Conservation (phyloP, 2,888 invertebrate species). For the Molorchus minor region DNA sequence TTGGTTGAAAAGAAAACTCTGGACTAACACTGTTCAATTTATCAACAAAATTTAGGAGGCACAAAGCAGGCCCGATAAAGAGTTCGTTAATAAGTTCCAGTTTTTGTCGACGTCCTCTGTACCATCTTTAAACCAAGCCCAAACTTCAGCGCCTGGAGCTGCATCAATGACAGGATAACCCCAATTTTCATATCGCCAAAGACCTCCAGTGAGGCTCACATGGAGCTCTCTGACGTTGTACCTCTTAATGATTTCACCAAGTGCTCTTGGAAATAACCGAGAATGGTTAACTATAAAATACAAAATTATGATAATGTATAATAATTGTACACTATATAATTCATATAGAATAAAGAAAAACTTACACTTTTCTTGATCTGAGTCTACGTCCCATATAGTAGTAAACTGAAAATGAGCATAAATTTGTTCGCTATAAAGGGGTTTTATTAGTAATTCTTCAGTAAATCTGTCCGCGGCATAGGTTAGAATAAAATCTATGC, state of each 20-base stretch:
- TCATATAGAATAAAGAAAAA: conserved; percentile 11
- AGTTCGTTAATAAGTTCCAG: conserved; percentile 90
- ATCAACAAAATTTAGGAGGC: conserved; percentile 96
- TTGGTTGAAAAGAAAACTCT: conserved; percentile 82
- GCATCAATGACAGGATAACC: conserved; percentile 91
- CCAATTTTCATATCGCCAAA: conserved; percentile 95
- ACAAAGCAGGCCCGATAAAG: conserved; percentile 94
- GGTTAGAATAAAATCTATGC: conserved; percentile 19
- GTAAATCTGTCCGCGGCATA: conserved; percentile 73
- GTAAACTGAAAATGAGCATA: conserved; percentile 93
- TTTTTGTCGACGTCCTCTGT: conserved; percentile 77
- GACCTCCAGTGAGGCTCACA: conserved; percentile 89
- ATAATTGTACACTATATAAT: background rate
- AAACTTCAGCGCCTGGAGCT: conserved; percentile 93
- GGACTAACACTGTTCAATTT: conserved; percentile 85
- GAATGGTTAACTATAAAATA: conserved; percentile 81
- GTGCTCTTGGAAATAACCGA: conserved; percentile 85
- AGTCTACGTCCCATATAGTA: conserved; percentile 75
- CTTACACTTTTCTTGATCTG: conserved; percentile 70
- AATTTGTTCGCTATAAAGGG: conserved; percentile 82
- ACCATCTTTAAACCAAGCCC: conserved; percentile 87
- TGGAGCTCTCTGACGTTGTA: conserved; percentile 91
- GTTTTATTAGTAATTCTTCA: conserved; percentile 90
- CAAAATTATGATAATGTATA: background rate
- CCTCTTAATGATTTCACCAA: conserved; percentile 86